phyloP scores from a whole-genome alignment of 2,113 vertebrate species.

The Elaphurus davidianus region DNA sequence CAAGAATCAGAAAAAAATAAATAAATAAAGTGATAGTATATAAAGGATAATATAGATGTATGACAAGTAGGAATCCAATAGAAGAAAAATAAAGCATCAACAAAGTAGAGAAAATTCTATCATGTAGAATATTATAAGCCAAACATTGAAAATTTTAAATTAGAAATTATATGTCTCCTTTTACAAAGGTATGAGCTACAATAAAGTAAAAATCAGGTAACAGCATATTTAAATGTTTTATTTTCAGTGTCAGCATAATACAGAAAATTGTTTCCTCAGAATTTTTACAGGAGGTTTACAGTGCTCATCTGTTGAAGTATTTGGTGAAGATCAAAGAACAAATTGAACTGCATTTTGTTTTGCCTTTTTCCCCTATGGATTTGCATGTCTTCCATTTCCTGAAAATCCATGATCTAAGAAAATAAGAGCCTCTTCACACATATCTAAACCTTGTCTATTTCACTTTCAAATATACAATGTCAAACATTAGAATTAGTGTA shows the following conservation, averaged over 20 bases:
- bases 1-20: background rate
- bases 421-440: background rate
- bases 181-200: background rate
- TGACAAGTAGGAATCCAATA: background rate
- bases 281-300: background rate
- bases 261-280: background rate
- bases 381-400: background rate
- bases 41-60: background rate
- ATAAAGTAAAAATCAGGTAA: background rate
- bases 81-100: background rate
- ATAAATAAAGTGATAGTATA: background rate
- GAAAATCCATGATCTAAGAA: background rate
- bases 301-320: background rate
- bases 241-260: background rate
- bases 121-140: background rate
- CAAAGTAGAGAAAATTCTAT: background rate
- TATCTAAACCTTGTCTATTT: background rate
- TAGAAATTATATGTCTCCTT: background rate
- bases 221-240: background rate
- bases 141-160: background rate
- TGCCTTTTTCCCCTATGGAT: background rate
- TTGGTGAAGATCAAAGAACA: background rate
- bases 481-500: background rate
- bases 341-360: background rate
- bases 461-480: background rate